phyloP scores from a whole-genome alignment of 2,113 vertebrate species.

The Oxyruncus cristatus region DNA sequence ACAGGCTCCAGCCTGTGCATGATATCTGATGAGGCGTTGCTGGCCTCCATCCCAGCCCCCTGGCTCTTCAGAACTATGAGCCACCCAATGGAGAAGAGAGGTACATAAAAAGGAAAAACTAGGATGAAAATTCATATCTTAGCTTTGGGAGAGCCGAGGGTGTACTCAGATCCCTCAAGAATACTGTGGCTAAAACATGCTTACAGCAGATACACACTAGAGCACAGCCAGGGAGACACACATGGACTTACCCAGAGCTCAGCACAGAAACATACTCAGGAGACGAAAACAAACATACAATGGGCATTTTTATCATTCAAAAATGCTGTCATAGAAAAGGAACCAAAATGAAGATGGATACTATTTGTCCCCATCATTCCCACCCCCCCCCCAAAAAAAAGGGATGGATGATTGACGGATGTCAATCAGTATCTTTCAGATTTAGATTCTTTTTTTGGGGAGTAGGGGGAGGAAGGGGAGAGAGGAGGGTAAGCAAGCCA shows the following conservation, averaged over 20 bases:
- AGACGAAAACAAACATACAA: neutral
- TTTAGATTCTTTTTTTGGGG: neutral
- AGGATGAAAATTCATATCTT: neutral
- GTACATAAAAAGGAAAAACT: neutral
- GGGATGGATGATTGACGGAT: neutral
- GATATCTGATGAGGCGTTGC: neutral
- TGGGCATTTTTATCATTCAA: neutral
- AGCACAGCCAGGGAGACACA: neutral
- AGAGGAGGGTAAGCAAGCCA: neutral
- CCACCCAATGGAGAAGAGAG: neutral
- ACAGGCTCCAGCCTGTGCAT: neutral
- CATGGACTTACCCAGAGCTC: neutral
- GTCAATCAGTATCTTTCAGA: neutral
- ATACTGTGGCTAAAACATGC: neutral
- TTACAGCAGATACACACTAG: neutral
- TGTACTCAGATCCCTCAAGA: neutral
- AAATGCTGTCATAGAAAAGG: neutral
- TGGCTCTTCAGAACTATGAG: neutral
- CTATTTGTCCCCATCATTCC: neutral
- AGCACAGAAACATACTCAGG: neutral
- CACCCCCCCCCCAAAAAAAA: neutral
- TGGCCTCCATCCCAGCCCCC: neutral
- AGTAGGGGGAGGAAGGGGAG: accelerated
- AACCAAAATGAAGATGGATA: neutral
- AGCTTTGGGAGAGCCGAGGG: neutral